A percentile compares a stretch with the other conserved stretches of the same genome.
These are phyloP conservation scores for Caranx melampygus DNA, from an alignment of 2,113 vertebrate species.

Conservation along the genomic window DNA sequence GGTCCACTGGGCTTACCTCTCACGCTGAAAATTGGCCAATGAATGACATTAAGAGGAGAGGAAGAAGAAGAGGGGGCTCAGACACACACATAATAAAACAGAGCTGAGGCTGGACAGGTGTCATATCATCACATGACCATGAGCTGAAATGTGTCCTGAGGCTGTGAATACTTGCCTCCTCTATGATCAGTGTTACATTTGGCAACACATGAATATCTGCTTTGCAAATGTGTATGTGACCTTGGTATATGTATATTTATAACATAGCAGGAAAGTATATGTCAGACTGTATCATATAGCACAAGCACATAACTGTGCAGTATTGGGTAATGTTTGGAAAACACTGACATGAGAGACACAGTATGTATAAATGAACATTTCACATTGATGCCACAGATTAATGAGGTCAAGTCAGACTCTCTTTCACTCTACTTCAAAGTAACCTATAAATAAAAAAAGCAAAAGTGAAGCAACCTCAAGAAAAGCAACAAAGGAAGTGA, in stretches of 20 bases:
- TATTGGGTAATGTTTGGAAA: background rate
- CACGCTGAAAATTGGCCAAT: conserved; percentile 44
- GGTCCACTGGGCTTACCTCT: conserved; percentile 32
- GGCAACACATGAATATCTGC: conserved; percentile 12
- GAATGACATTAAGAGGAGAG: conserved; percentile 53
- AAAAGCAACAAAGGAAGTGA: background rate
- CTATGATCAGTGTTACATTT: conserved; percentile 40
- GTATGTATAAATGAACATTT: background rate
- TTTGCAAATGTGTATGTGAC: conserved; percentile 18
- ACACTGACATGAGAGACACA: background rate
- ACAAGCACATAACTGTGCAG: background rate
- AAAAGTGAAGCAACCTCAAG: background rate
- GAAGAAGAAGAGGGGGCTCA: background rate
- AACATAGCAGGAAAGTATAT: background rate
- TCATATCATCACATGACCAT: conserved; percentile 7
- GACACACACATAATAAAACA: conserved; percentile 5
- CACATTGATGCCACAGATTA: background rate
- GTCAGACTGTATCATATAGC: background rate
- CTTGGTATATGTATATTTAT: background rate
- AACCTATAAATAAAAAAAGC: too few relatives aligned
- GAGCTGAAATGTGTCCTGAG: conserved; percentile 34
- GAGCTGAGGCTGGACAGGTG: conserved; percentile 25
- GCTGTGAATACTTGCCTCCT: conserved; percentile 16
- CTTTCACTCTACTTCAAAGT: too few relatives aligned
- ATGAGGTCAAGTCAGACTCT: background rate